phyloP scores from a whole-genome alignment of 2,113 vertebrate species.

The Apodemus speciosus region DNA sequence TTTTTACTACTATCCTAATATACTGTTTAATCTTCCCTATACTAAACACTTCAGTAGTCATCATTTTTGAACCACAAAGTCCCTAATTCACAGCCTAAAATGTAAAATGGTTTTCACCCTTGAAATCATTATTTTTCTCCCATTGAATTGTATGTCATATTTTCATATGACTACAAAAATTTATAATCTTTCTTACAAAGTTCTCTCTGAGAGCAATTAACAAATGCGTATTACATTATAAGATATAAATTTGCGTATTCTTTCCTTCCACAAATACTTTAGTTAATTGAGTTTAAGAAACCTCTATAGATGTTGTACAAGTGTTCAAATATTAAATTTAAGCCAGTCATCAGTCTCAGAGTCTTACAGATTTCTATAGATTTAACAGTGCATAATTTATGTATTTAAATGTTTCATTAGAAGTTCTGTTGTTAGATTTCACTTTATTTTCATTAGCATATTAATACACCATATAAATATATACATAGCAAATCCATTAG shows the following conservation, averaged over 20 bases:
- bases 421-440: not conserved
- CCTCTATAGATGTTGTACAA: not conserved
- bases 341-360: not conserved
- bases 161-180: constrained; percentile 9
- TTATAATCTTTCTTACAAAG: constrained; percentile 15
- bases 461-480: not conserved
- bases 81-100: not conserved
- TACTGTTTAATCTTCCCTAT: constrained; percentile 43
- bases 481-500: not conserved
- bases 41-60: constrained; percentile 26
- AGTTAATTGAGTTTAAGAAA: constrained; percentile 29
- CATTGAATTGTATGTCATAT: not conserved
- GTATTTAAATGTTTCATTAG: not conserved
- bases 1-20: constrained; percentile 44
- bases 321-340: not conserved
- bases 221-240: constrained; percentile 20
- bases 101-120: not conserved
- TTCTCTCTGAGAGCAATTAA: constrained; percentile 27
- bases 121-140: constrained; percentile 15
- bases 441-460: not conserved
- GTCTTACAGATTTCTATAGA: not conserved
- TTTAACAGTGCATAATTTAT: not conserved
- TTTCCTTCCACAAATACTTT: not conserved
- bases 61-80: constrained; percentile 46
- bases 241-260: constrained; percentile 8